Conservation (phyloP, 2,888 invertebrate genomes). For the Caenorhabditis sp. region DNA sequence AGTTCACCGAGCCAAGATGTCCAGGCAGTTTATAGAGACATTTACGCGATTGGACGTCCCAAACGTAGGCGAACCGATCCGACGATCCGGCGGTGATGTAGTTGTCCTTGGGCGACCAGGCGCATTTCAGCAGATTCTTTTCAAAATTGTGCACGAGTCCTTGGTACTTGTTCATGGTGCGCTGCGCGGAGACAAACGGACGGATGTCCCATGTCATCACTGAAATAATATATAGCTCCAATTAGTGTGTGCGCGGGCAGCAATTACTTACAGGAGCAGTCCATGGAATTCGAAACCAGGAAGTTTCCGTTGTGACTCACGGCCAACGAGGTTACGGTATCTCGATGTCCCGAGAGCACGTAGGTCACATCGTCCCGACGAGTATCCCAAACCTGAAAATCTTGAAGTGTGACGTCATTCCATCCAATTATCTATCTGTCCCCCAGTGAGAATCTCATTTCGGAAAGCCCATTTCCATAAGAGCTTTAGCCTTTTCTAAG, state of each 20-base stretch:
- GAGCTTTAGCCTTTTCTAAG: no score
- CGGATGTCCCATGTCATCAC: conserved; percentile 97
- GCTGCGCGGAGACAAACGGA: conserved; percentile 94
- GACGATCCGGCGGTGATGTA: conserved; percentile 93
- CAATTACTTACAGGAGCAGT: conserved; percentile 88
- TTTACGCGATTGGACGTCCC: conserved; percentile 95
- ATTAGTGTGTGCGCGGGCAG: neutral
- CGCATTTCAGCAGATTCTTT: conserved; percentile 94
- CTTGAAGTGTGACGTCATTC: neutral
- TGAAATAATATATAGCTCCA: conserved; percentile 72
- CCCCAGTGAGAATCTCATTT: no score
- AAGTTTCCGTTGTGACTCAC: conserved; percentile 89
- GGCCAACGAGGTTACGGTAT: conserved; percentile 93
- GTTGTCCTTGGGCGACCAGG: conserved; percentile 95
- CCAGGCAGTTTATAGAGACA: conserved; percentile 97
- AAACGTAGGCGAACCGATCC: conserved; percentile 95
- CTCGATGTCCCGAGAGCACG: conserved; percentile 93
- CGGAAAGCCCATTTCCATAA: no score
- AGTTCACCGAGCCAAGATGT: conserved; percentile 97
- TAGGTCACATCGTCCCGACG: conserved; percentile 91
- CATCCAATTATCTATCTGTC: neutral
- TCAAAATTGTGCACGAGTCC: conserved; percentile 98
- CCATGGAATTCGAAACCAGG: conserved; percentile 96
- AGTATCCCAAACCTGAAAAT: conserved; percentile 91
- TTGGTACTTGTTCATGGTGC: conserved; percentile 92